Conservation (phyloP, 2,888 invertebrate species). For the Linnaemya tessellans region DNA sequence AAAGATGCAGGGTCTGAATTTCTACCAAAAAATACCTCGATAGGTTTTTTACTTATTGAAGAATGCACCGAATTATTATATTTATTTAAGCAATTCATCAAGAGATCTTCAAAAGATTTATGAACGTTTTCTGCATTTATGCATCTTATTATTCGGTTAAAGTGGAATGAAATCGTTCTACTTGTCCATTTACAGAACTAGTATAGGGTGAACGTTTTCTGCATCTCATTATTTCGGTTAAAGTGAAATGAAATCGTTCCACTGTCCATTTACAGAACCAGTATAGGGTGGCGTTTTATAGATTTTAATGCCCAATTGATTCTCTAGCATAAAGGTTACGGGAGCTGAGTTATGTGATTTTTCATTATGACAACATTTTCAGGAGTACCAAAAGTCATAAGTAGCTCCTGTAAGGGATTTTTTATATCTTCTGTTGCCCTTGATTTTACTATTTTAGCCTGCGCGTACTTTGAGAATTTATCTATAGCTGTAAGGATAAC, state of each 20-base stretch:
- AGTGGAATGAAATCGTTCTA: constrained; percentile 68
- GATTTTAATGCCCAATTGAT: constrained; percentile 52
- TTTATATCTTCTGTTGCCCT: constrained; percentile 55
- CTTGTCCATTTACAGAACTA: constrained; percentile 49
- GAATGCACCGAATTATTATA: constrained; percentile 63
- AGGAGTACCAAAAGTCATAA: constrained; percentile 62
- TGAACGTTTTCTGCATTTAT: constrained; percentile 46
- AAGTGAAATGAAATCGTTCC: no score
- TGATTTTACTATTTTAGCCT: constrained; percentile 49
- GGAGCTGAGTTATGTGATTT: constrained; percentile 66
- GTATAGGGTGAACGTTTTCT: no score
- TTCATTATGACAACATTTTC: constrained; percentile 62
- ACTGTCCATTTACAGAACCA: no score
- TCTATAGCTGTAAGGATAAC: constrained; percentile 29
- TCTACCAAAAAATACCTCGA: constrained; percentile 56
- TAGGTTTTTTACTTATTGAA: constrained; percentile 50
- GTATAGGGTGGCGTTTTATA: constrained; percentile 66
- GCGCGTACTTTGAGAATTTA: constrained; percentile 44
- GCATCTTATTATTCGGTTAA: constrained; percentile 58
- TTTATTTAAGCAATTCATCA: constrained; percentile 54
- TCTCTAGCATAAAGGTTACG: constrained; percentile 62
- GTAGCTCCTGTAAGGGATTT: constrained; percentile 45
- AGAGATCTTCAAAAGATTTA: constrained; percentile 29
- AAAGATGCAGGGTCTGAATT: neutral
- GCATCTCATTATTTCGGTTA: no score